These are phyloP conservation scores for Drosophila funebris DNA, from an alignment of 1,140 invertebrate species.

Conservation along the genomic window DNA sequence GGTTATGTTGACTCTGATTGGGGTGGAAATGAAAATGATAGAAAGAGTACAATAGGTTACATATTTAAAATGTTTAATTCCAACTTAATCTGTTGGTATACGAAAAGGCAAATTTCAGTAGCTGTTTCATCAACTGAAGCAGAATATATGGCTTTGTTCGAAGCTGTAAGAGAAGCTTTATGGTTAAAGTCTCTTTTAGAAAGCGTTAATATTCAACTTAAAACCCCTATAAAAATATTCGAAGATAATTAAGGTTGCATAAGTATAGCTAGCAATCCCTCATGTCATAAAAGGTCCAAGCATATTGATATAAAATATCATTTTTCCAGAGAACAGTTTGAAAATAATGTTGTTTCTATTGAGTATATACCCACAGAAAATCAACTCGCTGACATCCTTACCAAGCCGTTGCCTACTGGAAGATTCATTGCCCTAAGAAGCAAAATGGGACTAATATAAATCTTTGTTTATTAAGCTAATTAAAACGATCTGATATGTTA, in stretches of 20 bases:
- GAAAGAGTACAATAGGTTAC: conserved; percentile 55
- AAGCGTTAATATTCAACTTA: not conserved
- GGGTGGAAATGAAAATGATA: conserved; percentile 44
- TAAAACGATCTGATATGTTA: too few relatives aligned
- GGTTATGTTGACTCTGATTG: conserved; percentile 60
- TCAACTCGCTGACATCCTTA: not conserved
- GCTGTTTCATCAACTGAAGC: not conserved
- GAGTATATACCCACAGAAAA: conserved; percentile 3
- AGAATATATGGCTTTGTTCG: not conserved
- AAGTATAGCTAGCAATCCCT: conserved; percentile 2
- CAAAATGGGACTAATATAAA: not conserved
- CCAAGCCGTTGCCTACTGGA: not conserved
- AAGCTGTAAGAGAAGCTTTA: not conserved
- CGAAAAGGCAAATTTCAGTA: conserved; percentile 5
- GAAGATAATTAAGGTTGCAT: conserved; percentile 15
- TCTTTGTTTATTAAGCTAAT: too few relatives aligned
- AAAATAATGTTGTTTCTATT: not conserved
- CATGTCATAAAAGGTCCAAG: conserved; percentile 10
- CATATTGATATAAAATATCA: conserved; percentile 7
- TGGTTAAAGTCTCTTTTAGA: not conserved
- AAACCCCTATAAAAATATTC: not conserved
- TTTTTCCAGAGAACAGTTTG: not conserved
- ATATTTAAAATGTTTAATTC: conserved; percentile 49
- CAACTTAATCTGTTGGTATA: not conserved
- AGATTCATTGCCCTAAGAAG: not conserved